Evolutionary conservation across 2,113 vertebrate species (phyloP).

Genomic region (Caranx ignobilis): DNA sequence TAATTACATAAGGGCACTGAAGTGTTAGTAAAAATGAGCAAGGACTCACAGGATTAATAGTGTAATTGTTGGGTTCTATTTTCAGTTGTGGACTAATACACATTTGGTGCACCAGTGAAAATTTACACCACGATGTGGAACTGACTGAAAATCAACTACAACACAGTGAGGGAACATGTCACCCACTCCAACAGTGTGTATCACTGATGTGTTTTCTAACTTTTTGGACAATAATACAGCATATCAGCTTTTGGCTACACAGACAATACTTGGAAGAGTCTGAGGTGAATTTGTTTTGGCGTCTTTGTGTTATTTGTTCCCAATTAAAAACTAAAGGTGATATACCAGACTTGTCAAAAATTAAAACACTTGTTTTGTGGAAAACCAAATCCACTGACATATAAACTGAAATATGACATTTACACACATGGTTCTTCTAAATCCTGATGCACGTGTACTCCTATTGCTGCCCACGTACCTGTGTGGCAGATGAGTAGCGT

Average conservation of each 20-base stretch:
- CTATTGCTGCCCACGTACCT: constrained; percentile 82
- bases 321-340: not conserved
- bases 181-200: not conserved
- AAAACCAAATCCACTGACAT: not conserved
- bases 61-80: not conserved
- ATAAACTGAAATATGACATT: not conserved
- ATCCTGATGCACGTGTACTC: not conserved
- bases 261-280: not conserved
- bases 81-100: not conserved
- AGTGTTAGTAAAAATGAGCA: not conserved
- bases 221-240: not conserved
- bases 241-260: not conserved
- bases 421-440: not conserved
- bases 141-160: no score
- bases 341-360: not conserved
- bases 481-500: constrained; percentile 97
- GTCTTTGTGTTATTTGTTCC: not conserved
- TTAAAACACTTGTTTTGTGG: not conserved
- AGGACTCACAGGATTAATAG: not conserved
- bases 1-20: not conserved
- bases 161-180: not conserved
- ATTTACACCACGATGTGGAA: not conserved
- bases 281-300: not conserved
- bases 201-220: not conserved
- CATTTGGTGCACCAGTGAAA: not conserved